A percentile compares a stretch with the other conserved stretches of the same genome.
phyloP scores from a whole-genome alignment of 2,113 vertebrate species.

The Dipodomys merriami region DNA sequence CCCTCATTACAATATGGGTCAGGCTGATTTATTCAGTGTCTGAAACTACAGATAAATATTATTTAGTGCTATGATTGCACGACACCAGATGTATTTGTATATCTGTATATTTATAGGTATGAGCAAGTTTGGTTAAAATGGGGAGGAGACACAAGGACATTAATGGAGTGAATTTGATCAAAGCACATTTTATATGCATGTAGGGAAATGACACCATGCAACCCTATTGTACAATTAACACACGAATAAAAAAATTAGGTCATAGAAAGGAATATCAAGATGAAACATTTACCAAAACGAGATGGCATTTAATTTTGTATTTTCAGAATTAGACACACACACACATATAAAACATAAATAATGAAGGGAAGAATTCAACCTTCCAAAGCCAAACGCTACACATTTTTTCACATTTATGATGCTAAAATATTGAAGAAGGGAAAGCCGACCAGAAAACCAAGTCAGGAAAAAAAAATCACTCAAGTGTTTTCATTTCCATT shows the following conservation, averaged over 20 bases:
- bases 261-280: not conserved
- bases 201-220: too few relatives aligned
- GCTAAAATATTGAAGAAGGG: constrained; percentile 31
- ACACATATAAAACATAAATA: not conserved
- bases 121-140: not conserved
- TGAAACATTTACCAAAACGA: constrained; percentile 8
- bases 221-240: too few relatives aligned
- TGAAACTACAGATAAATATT: not conserved
- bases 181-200: too few relatives aligned
- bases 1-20: not conserved
- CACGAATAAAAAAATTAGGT: not conserved
- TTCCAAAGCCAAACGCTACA: not conserved
- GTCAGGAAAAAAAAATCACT: constrained; percentile 40
- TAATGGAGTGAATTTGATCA: too few relatives aligned
- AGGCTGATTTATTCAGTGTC: constrained; percentile 4
- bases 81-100: not conserved
- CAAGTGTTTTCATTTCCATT: constrained; percentile 72
- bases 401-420: constrained; percentile 53
- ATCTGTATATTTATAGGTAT: constrained; percentile 23
- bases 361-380: not conserved
- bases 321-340: not conserved
- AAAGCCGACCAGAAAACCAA: constrained; percentile 53
- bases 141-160: not conserved
- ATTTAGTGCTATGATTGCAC: not conserved
- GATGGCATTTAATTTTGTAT: not conserved